These are phyloP conservation scores for Rutilus rutilus DNA, from an alignment of 2,113 vertebrate species.

Conservation along the genomic window DNA sequence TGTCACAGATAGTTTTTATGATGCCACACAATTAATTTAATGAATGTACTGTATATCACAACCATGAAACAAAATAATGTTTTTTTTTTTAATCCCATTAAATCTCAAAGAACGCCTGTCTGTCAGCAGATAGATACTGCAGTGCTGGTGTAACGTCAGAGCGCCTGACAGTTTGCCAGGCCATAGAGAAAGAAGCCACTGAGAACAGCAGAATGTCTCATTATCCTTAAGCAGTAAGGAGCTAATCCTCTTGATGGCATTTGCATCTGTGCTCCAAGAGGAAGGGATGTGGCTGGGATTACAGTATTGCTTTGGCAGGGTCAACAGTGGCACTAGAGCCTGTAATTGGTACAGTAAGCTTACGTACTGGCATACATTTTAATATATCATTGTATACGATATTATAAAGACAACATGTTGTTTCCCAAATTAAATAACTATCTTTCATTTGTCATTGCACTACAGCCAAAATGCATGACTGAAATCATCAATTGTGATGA, in stretches of 20 bases:
- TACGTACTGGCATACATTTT: neutral
- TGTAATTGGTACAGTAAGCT: neutral
- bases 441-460: neutral
- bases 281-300: conserved; percentile 32
- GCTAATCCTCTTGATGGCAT: conserved; percentile 67
- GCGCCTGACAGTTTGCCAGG: neutral
- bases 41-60: too few relatives aligned
- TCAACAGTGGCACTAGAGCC: neutral
- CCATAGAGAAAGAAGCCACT: neutral
- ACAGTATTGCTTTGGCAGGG: neutral
- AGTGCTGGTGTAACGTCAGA: neutral
- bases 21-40: neutral
- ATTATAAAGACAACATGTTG: neutral
- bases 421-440: neutral
- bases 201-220: conserved; percentile 50
- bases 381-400: neutral
- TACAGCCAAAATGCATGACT: too few relatives aligned
- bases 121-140: neutral
- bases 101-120: neutral
- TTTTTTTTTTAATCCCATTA: neutral
- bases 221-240: conserved; percentile 53
- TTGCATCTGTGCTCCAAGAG: conserved; percentile 61
- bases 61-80: neutral
- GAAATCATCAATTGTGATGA: too few relatives aligned
- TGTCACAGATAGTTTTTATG: neutral